Conservation (phyloP, 2,113 vertebrate species). For the Alexandromys fortis region DNA sequence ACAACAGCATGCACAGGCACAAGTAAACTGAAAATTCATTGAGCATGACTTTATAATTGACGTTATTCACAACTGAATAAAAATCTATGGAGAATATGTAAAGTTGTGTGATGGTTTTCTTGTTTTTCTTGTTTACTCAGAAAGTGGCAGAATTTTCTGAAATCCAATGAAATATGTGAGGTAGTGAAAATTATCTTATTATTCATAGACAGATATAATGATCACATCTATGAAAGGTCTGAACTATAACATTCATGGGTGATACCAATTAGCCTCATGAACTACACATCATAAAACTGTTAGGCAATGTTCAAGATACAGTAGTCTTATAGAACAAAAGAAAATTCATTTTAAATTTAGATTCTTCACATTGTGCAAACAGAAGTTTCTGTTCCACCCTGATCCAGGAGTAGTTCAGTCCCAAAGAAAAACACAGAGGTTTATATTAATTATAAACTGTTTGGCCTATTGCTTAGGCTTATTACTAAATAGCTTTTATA, state of each 20-base stretch:
- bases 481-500: too few species aligned
- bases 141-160: not conserved
- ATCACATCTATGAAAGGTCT: not conserved
- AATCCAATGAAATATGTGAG: not conserved
- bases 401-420: too few species aligned
- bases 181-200: not conserved
- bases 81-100: slow-evolving; percentile 10
- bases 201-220: not conserved
- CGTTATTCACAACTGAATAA: slow-evolving; percentile 20
- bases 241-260: not conserved
- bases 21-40: slow-evolving; percentile 43
- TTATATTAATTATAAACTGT: too few species aligned
- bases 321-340: not conserved
- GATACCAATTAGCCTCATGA: not conserved
- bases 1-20: not conserved
- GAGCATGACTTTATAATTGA: slow-evolving; percentile 58
- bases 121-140: not conserved
- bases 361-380: not conserved
- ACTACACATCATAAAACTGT: not conserved
- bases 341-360: not conserved
- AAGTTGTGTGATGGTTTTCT: not conserved
- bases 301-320: not conserved
- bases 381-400: too few species aligned
- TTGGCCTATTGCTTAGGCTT: too few species aligned
- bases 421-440: too few species aligned